Evolutionary conservation across 1,140 invertebrate species (phyloP), one percentile per base, ranked within the genome.

Genomic region (Halesus radiatus): DNA sequence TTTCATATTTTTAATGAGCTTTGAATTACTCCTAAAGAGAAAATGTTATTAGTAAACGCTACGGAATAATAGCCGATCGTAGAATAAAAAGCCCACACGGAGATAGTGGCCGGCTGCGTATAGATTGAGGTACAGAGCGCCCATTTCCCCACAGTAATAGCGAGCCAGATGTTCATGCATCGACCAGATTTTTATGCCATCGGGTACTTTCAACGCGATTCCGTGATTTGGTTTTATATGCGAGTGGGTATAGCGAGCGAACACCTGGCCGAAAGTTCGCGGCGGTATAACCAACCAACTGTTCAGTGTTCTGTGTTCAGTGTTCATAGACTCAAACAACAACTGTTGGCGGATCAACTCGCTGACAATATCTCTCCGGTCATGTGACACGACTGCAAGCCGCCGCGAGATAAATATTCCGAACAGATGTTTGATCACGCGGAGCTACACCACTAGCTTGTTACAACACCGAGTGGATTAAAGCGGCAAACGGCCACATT

Each of bases 211-310:
- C 54, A 37, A 37, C 72, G 58, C 78, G 50, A 82, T 82, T 82
- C 78, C 81, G 78, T 78, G 80, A 76, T 81, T 81, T 72, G 77
- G 78, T 80, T 82, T 82, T 70, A 81, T 81, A 76, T 79, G 77
- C 72, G 80, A 68, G 74, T 72, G 66, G 53, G 77, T 79, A 58
- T 26, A 66, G 22, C 68, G 60, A 58, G 32, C 32, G 81, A 82
- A 83, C 81, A 83, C 81, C 81, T 83, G 81, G 81, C 20, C 81
- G 68, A 77, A 76, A 81, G 80, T 81, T 75, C 54, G 72, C 72
- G 10, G 58, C 54, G n/a, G 54, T 68, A 68, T 78, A 62, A 54
- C n/a, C 73, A 26, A 62, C 37, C 52, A 75, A 79, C 78, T 76
- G 66, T 80, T n/a, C n/a, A n/a, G n/a, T n/a, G n/a, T n/a, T n/a